Base-by-base conservation (phyloP, 2,113 vertebrate species). In the Poecilia latipinna region DNA sequence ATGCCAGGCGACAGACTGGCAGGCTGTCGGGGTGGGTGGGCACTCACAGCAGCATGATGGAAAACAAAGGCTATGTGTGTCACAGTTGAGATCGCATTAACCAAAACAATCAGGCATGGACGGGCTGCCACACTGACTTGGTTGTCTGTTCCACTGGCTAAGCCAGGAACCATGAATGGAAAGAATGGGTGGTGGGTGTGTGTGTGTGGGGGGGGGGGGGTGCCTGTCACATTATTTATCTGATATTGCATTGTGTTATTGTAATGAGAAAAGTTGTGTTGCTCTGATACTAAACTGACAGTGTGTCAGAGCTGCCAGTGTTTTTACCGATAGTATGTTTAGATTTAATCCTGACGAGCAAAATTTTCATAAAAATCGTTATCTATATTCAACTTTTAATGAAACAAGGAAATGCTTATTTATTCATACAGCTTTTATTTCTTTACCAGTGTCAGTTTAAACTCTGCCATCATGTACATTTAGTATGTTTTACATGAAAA, bases 1-100 rank as follows among this genome's bases (percentile, higher is more conserved):
- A 92, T 87, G 83, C 88, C 91, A 91, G 84, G 84, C 83, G 84
- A 89, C 86, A 90, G 92, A 80, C 90, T 88, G 91, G 86, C 87
- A 89, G 90, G 86, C 86, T 84, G 81, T 88, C 82, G 75, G 88
- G 86, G 88, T 72, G 89, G 89, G 88, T 89, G 90, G 91, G 89
- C 87, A 81, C 77, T 80, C 87, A 28, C 82, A 75, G 88, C 73
- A 68, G 83, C 88, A 82, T 89, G 89, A 89, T 86, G 80, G 84
- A 73, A 90, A 92, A 92, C 89, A 91, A 93, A 89, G 73, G 85
- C 85, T 89, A 78, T 82, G 84, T 87, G 90, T 90, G 88, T 89
- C 88, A 83, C 70, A 31, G 70, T 74, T 61, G 81, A 84, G 83
- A 89, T 86, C 62, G 76, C 89, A 91, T 90, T 87, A 90, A 90